Base-by-base conservation (phyloP, 1,140 invertebrate species). In the Berghia stephanieae region DNA sequence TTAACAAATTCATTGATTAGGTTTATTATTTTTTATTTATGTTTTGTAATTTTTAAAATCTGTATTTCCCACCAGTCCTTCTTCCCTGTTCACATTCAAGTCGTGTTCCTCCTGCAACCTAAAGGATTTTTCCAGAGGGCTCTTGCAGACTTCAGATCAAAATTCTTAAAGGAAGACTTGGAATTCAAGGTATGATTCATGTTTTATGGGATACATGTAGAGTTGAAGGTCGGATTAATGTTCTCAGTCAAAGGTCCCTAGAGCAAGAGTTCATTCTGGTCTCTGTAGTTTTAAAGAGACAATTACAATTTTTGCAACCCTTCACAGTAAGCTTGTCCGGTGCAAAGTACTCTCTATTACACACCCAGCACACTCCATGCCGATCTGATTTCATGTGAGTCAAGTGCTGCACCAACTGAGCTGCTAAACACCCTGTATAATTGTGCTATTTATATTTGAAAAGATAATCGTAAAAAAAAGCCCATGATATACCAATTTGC, bases 91-190 rank as follows among this genome's bases (percentile, higher is more conserved):
- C 92, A 97, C 74, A 94, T 99, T 80, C 95, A 97, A 87, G 93
- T 96, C 34, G 96, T 96, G 0, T 98, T 97, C 89, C 94, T 99
- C 5, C 90, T 99, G 24, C 92, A 96, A 75, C 97, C 97, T 36
- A 93, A 93, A 44, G 95, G 96, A 72, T 97, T 98, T 88, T 92
- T 98, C 78, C 96, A 98, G 89, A 96, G 98, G 90, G 96, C 96
- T 3, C 93, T 98, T 81, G 96, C 96, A 18, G 97, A 99, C 92
- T 95, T 97, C 66, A 96, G 96, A 86, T 96, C 95, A 87, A 97
- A 97, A 87, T 92, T 97, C 80, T 96, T 96, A 83, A 95, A 95
- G 84, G 96, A 98, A 83, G 96, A 97, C 89, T 96, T 97, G 87
- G 94, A 96, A 88, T 98, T 98, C 90, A 93, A 95, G 84, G 95